These are phyloP conservation scores for Rattus rattus DNA, from an alignment of 2,113 vertebrate species.

Conservation along the genomic window DNA sequence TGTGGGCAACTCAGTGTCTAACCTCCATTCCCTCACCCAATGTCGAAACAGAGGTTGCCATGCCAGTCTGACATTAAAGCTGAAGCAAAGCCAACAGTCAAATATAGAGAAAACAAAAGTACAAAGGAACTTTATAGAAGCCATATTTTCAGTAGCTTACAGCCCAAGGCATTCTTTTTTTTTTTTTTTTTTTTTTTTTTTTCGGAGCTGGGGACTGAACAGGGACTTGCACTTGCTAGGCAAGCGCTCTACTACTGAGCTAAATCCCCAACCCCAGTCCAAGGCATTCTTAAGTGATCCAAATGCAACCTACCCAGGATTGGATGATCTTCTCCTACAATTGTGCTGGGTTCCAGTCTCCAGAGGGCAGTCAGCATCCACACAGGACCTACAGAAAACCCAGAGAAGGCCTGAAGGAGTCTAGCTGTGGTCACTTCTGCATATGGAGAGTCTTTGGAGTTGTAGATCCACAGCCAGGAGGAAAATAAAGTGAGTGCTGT, in stretches of 20 bases:
- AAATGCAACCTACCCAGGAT: not conserved
- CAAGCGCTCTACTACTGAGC: too few relatives aligned
- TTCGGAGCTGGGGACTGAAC: too few relatives aligned
- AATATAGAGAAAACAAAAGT: not conserved
- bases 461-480: not conserved
- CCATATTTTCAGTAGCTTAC: not conserved
- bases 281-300: not conserved
- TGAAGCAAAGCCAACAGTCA: not conserved
- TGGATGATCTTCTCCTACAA: too few relatives aligned
- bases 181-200: too few relatives aligned
- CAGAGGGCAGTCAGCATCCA: not conserved
- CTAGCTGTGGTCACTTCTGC: not conserved
- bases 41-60: not conserved
- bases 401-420: not conserved
- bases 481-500: not conserved
- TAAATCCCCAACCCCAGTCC: too few relatives aligned
- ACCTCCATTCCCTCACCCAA: not conserved
- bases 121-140: not conserved
- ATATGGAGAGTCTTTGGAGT: not conserved
- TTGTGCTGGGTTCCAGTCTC: not conserved
- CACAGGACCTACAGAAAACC: not conserved
- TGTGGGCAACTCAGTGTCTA: not conserved
- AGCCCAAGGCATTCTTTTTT: not conserved
- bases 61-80: not conserved
- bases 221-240: too few relatives aligned